phyloP scores from a whole-genome alignment of 1,140 invertebrate genomes.

The Drosophila guanche region DNA sequence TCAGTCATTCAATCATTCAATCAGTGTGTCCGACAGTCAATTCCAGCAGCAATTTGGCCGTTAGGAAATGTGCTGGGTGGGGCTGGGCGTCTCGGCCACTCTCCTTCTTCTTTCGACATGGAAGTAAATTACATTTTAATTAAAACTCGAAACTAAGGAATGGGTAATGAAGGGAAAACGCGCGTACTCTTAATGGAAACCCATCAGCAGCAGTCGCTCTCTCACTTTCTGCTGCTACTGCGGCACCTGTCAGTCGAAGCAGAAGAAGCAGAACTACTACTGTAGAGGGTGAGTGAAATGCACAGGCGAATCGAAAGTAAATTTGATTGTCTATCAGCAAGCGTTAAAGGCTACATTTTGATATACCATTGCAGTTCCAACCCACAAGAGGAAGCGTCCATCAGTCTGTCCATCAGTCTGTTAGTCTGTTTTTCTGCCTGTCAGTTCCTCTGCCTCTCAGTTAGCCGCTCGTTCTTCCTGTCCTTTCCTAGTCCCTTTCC shows the following conservation, averaged over 20 bases:
- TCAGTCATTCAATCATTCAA: constrained; percentile 39
- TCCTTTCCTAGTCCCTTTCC: constrained; percentile 1
- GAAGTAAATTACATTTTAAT: constrained; percentile 79
- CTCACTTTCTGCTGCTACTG: constrained; percentile 1
- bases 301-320: constrained; percentile 41
- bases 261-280: constrained; percentile 25
- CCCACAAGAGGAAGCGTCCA: constrained; percentile 23
- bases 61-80: constrained; percentile 36
- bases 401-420: not conserved
- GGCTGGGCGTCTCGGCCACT: not conserved
- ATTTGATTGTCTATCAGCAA: constrained; percentile 67
- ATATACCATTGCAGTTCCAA: constrained; percentile 38
- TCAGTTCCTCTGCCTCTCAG: not conserved
- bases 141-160: constrained; percentile 56
- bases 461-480: not conserved
- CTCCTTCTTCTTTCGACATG: constrained; percentile 34
- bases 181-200: constrained; percentile 49
- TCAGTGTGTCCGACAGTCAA: constrained; percentile 34
- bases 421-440: too few relatives aligned
- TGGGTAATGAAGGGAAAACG: not conserved
- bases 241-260: constrained; percentile 23
- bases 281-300: constrained; percentile 30
- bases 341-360: constrained; percentile 54
- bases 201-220: constrained; percentile 56
- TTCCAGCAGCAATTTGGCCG: constrained; percentile 17